Evolutionary conservation across 1,140 invertebrate species (phyloP).

Genomic region (Saxidomus purpurata): DNA sequence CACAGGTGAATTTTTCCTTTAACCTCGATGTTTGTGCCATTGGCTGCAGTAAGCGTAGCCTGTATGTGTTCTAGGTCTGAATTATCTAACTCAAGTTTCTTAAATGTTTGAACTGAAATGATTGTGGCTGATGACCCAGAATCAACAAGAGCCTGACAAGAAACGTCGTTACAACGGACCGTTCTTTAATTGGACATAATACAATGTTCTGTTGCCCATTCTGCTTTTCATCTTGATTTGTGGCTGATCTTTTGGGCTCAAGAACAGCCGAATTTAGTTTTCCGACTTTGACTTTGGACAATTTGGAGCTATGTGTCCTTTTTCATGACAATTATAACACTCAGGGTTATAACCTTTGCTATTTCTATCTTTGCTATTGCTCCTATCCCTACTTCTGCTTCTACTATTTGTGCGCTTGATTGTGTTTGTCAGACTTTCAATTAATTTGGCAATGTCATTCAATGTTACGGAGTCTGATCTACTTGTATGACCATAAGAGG

Average conservation of each 20-base stretch:
- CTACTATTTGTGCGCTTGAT: background rate
- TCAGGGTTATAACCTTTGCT: background rate
- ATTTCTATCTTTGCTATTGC: background rate
- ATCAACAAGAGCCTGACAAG: too few species aligned
- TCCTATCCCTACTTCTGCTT: background rate
- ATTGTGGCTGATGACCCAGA: too few species aligned
- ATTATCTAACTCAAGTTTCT: background rate
- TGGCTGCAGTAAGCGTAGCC: slow-evolving; percentile 27
- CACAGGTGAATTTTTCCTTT: background rate
- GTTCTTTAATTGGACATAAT: too few species aligned
- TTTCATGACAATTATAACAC: background rate
- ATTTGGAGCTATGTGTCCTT: background rate
- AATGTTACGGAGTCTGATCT: background rate
- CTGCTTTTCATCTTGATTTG: background rate
- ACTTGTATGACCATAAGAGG: too few species aligned
- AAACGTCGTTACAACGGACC: too few species aligned
- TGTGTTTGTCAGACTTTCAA: background rate
- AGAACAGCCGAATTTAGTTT: background rate
- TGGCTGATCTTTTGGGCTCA: too few species aligned
- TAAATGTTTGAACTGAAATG: slow-evolving; percentile 1
- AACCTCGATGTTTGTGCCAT: slow-evolving; percentile 7
- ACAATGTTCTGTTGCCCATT: background rate
- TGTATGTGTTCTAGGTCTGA: background rate
- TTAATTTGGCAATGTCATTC: background rate
- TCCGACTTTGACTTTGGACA: background rate